These are phyloP conservation scores for Temnothorax longispinosus DNA, from an alignment of 1,140 invertebrate genomes.

Conservation along the genomic window DNA sequence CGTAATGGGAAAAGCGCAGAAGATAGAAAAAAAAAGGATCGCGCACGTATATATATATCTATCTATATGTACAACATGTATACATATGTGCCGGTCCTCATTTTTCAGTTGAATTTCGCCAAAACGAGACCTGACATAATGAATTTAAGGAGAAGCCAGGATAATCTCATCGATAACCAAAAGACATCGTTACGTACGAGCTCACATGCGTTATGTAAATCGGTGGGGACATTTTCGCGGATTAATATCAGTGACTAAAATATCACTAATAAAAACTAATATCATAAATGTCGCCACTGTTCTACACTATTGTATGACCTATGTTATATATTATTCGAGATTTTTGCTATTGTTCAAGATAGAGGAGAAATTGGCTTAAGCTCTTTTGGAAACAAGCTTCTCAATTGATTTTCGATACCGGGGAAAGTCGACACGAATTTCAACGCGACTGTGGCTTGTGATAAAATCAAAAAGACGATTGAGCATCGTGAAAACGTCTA, in stretches of 20 bases:
- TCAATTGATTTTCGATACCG: conserved; percentile 30
- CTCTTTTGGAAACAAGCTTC: background rate
- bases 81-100: conserved; percentile 27
- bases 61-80: background rate
- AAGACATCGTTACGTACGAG: background rate
- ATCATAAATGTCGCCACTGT: background rate
- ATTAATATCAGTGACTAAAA: background rate
- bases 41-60: background rate
- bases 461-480: conserved; percentile 19
- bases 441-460: background rate
- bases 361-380: background rate
- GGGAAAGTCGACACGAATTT: conserved; percentile 8
- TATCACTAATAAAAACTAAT: background rate
- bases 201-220: conserved; percentile 18
- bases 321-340: background rate
- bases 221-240: background rate
- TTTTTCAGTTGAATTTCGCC: conserved; percentile 58
- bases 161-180: background rate
- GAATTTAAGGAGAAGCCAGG: background rate
- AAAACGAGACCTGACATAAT: conserved; percentile 47
- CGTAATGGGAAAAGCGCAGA: conserved; percentile 65
- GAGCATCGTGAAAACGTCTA: background rate
- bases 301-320: background rate
- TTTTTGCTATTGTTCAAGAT: background rate
- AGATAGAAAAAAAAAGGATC: conserved; percentile 35